Evolutionary conservation across 2,888 invertebrate genomes (phyloP), one percentile per base, ranked within the genome.

Genomic region (Lithophane leautieri): DNA sequence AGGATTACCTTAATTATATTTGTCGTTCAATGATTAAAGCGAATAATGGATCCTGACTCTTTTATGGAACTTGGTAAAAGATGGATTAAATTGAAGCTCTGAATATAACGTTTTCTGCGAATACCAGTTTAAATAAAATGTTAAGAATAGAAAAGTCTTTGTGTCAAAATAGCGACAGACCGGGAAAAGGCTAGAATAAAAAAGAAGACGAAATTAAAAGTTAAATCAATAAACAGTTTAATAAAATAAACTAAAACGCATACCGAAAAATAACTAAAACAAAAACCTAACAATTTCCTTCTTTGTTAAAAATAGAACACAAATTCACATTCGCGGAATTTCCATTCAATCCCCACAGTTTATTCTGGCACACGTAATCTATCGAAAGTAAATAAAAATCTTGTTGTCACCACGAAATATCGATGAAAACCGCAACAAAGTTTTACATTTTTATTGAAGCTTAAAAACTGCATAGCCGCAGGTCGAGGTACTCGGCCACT

Each of bases 371-470:
- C 71, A 79, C 79, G 69, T 71, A 82, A 75, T 72, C 79, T 75
- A 79, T 79, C 11, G 47, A 58, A 72, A 82, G 52, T 79, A 76
- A 79, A 79, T 79, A 76, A 79, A 82, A 79, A 72, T 79, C 83
- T 42, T 72, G 65, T 67, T 70, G 70, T 72, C 79, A 42, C 81
- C 44, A 56, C 69, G 52, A 60, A 78, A 75, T 70, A 69, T 69
- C 70, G 62, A 84, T 73, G 72, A 50, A 44, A 66, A 70, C 81
- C 62, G 60, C 73, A 61, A 65, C 60, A 71, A 22, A 6, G 68
- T 67, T 79, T 79, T 82, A 84, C 74, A 77, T 82, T 82, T 82
- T 82, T 83, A 82, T 82, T 79, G 71, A 77, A 79, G 79, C 77
- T 74, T 82, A 76, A 84, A 84, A 84, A 82, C 76, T 80, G 77